A percentile compares a stretch with the other conserved stretches of the same genome.
These are phyloP conservation scores for Leptopilina clavipes DNA, from an alignment of 1,140 invertebrate species.

Conservation along the genomic window DNA sequence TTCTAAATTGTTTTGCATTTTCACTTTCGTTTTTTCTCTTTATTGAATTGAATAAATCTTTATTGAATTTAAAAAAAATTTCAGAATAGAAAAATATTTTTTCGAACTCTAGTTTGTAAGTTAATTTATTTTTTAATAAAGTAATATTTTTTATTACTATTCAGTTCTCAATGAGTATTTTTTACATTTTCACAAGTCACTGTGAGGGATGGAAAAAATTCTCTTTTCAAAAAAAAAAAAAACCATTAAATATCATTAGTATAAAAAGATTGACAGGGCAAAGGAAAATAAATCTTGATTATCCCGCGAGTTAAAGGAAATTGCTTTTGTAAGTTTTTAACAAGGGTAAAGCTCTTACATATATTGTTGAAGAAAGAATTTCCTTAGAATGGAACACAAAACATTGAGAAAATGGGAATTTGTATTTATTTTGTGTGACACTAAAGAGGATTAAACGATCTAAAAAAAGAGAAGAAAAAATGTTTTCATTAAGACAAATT, in stretches of 20 bases:
- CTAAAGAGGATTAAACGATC: not conserved
- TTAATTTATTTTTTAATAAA: too few species aligned
- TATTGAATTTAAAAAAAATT: too few species aligned
- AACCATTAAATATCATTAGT: not conserved
- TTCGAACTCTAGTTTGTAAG: too few species aligned
- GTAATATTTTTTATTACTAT: too few species aligned
- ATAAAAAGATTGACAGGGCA: not conserved
- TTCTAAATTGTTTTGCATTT: too few species aligned
- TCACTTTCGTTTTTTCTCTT: too few species aligned
- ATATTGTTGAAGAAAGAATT: not conserved
- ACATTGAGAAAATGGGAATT: slow-evolving; percentile 1
- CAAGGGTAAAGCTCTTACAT: slow-evolving; percentile 9
- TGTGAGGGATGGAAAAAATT: not conserved
- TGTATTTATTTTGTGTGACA: not conserved
- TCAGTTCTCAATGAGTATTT: not conserved
- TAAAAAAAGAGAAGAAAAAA: not conserved
- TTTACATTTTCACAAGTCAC: not conserved
- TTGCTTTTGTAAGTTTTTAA: slow-evolving; percentile 5
- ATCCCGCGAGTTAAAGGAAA: not conserved
- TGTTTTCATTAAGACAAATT: not conserved
- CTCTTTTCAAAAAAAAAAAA: not conserved
- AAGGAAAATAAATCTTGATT: slow-evolving; percentile 20
- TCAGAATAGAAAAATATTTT: too few species aligned
- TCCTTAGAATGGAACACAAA: not conserved
- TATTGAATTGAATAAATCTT: too few species aligned